Evolutionary conservation across 2,888 invertebrate species (phyloP).

Genomic region (Microplitis manilae): DNA sequence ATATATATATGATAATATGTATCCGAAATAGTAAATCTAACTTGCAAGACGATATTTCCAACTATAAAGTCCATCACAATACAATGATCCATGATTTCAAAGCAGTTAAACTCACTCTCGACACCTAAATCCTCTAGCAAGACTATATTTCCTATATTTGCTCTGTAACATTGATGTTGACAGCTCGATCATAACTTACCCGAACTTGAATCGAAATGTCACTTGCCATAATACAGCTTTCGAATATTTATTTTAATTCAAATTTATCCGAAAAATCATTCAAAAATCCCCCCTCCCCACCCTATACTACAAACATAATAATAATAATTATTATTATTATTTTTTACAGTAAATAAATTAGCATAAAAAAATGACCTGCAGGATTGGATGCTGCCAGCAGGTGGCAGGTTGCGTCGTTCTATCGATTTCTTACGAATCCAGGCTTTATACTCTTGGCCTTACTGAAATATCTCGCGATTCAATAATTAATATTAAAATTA

Average conservation of each 20-base stretch:
- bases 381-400: conserved; percentile 57
- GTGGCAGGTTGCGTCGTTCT: conserved; percentile 66
- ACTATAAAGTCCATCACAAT: too few relatives aligned
- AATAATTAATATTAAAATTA: neutral
- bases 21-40: too few relatives aligned
- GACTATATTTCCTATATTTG: too few relatives aligned
- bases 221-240: neutral
- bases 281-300: too few relatives aligned
- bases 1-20: too few relatives aligned
- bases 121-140: too few relatives aligned
- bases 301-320: too few relatives aligned
- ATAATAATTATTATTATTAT: too few relatives aligned
- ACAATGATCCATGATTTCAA: too few relatives aligned
- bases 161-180: conserved; percentile 24
- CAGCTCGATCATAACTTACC: conserved; percentile 37
- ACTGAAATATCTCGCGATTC: conserved; percentile 52
- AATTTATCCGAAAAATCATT: neutral
- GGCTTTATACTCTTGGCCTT: conserved; percentile 61
- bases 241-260: neutral
- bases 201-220: neutral
- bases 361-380: conserved; percentile 43
- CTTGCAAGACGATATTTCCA: too few relatives aligned
- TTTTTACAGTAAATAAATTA: too few relatives aligned
- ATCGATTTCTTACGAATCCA: conserved; percentile 70
- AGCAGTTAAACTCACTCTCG: too few relatives aligned